These are phyloP conservation scores for Buathra laborator DNA, from an alignment of 2,888 invertebrate genomes.

Conservation along the genomic window DNA sequence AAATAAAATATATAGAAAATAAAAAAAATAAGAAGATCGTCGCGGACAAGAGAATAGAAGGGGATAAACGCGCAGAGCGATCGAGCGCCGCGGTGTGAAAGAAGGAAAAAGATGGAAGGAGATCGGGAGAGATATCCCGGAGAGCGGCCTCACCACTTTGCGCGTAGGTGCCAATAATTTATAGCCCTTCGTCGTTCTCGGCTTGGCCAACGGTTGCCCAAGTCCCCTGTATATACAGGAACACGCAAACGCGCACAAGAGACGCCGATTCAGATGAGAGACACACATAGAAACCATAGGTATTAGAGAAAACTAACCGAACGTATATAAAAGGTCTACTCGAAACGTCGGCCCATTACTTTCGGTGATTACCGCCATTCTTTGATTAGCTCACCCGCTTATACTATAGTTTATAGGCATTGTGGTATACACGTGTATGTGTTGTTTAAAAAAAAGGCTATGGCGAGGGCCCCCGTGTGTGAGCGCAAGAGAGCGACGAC, in stretches of 20 bases:
- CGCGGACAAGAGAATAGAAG: conserved; percentile 30
- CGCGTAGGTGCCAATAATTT: conserved; percentile 81
- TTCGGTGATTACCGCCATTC: conserved; percentile 80
- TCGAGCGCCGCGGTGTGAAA: conserved; percentile 48
- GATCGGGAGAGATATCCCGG: conserved; percentile 60
- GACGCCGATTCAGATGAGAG: conserved; percentile 41
- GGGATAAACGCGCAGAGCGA: conserved; percentile 37
- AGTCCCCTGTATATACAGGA: conserved; percentile 58
- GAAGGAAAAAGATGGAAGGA: conserved; percentile 49
- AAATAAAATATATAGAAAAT: background rate
- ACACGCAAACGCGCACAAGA: conserved; percentile 10
- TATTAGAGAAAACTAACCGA: conserved; percentile 59
- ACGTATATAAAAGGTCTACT: conserved; percentile 69
- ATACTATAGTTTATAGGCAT: conserved; percentile 32
- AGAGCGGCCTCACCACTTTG: conserved; percentile 67
- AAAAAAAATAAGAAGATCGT: background rate
- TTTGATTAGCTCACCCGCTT: conserved; percentile 75
- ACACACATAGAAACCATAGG: conserved; percentile 30
- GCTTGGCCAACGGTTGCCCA: conserved; percentile 69
- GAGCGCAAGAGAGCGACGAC: conserved; percentile 62
- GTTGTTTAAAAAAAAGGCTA: conserved; percentile 21
- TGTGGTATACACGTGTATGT: conserved; percentile 24
- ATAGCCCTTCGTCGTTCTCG: conserved; percentile 75
- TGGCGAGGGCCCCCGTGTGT: conserved; percentile 3
- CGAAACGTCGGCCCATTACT: conserved; percentile 79